Base-by-base conservation (phyloP, 1,140 invertebrate species). In the Monomorium pharaonis region DNA sequence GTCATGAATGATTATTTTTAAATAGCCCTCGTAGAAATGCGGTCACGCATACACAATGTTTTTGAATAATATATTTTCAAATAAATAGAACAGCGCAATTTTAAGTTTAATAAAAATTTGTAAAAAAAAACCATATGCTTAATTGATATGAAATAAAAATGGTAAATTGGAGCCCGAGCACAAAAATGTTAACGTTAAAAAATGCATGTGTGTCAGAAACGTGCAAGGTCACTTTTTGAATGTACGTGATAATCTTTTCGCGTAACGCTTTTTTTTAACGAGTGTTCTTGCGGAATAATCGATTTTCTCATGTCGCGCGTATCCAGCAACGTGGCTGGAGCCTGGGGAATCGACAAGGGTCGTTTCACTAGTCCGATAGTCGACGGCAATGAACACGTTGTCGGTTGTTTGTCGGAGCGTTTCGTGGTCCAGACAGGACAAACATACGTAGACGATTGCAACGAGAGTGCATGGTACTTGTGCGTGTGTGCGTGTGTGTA, bases 341-440 rank as follows among this genome's bases (percentile, higher is more conserved):
- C 56, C 24, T 63, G 84, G 67, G 81, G 70, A 78, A 86, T 84
- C 76, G 85, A 70, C 87, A 67, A 54, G 84, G 77, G 84, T 88
- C 84, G 88, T 88, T 89, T 77, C 84, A 81, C 30, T 44, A 54
- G 72, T 37, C 60, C 33, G 47, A 54, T 70, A 86, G 88, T 70
- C 49, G 49, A 60, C 88, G 84, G 47, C 75, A 89, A 90, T 69
- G 85, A 89, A 85, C 86, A 85, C 75, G 86, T 85, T 89, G 86
- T 75, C 88, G 87, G 85, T 89, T 91, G 91, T 92, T 92, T 92
- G 91, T 87, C 90, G 87, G 91, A 77, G 87, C 80, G 88, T 83
- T 86, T 89, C 88, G 88, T 80, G 86, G 89, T 91, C 86, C 90
- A 93, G 91, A 92, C 92, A 91, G 88, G 72, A 74, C 88, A 93